Conservation (phyloP, 2,797 vertebrate genomes). For the Ambastaia sidthimunki region DNA sequence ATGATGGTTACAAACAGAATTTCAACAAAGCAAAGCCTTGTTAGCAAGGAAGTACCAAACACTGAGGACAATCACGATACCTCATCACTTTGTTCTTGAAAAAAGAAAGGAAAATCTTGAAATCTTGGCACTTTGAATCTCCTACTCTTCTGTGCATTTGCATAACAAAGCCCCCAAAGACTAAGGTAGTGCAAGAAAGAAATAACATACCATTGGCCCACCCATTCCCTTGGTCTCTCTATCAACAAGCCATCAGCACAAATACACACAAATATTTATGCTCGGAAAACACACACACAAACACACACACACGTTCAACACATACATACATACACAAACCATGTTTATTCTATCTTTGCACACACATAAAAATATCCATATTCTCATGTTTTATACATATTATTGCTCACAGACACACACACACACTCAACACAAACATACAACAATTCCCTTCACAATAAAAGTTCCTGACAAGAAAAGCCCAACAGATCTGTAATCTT, state of each 20-base stretch:
- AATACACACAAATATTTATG: conserved; percentile 18
- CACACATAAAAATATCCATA: conserved; percentile 23
- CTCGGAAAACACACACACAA: conserved; percentile 10
- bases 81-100: conserved; percentile 86
- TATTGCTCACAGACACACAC: neutral
- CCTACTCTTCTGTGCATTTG: conserved; percentile 94
- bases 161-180: conserved; percentile 97
- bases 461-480: conserved; percentile 92
- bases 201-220: conserved; percentile 81
- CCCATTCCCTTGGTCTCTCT: conserved; percentile 64
- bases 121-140: conserved; percentile 90
- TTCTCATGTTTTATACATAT: conserved; percentile 27
- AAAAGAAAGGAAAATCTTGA: conserved; percentile 12
- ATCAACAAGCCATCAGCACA: conserved; percentile 54
- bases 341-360: conserved; percentile 41
- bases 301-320: neutral
- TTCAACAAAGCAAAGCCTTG: conserved; percentile 80
- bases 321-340: conserved; percentile 43
- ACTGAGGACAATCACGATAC: conserved; percentile 95
- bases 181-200: conserved; percentile 86
- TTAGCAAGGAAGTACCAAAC: conserved; percentile 92
- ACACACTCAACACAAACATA: conserved; percentile 27
- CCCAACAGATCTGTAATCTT: conserved; percentile 89
- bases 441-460: conserved; percentile 73
- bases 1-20: conserved; percentile 88